Evolutionary conservation across 2,888 invertebrate species (phyloP).

Genomic region (Beris morrisii): DNA sequence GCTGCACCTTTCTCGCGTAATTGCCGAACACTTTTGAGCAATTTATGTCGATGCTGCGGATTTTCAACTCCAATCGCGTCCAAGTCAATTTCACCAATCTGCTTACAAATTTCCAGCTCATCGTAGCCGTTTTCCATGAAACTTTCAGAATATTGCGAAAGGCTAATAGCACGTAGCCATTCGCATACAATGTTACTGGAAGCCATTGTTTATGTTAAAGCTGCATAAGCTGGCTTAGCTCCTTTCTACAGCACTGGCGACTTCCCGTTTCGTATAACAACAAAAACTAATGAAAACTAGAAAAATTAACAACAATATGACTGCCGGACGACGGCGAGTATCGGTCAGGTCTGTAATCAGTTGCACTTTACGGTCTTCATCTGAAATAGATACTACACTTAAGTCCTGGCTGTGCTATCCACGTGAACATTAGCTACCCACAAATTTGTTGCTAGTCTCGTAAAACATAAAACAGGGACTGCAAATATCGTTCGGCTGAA

Average conservation of each 20-base stretch:
- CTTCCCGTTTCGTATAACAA: neutral
- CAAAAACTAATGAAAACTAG: neutral
- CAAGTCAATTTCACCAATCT: constrained; percentile 91
- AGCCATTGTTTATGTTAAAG: constrained; percentile 47
- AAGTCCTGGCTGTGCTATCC: no score
- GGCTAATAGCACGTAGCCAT: constrained; percentile 88
- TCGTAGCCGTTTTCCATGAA: constrained; percentile 97
- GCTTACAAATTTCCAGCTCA: constrained; percentile 94
- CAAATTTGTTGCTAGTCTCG: neutral
- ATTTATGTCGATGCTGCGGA: constrained; percentile 74
- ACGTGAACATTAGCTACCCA: neutral
- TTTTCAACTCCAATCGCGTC: constrained; percentile 93
- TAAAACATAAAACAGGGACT: neutral
- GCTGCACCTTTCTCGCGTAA: constrained; percentile 90
- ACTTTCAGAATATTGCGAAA: constrained; percentile 88
- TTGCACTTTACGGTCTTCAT: neutral
- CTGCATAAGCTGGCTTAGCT: neutral
- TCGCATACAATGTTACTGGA: constrained; percentile 85
- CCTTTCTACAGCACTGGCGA: neutral
- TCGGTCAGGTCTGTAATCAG: neutral
- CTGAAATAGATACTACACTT: no score
- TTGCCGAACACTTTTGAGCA: constrained; percentile 82
- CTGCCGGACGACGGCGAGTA: no score
- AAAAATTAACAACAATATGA: no score
- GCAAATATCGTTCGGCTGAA: neutral